Evolutionary conservation across 2,113 vertebrate species (phyloP), one percentile per base, ranked within the genome.

Genomic region (Dicerorhinus sumatrensis): DNA sequence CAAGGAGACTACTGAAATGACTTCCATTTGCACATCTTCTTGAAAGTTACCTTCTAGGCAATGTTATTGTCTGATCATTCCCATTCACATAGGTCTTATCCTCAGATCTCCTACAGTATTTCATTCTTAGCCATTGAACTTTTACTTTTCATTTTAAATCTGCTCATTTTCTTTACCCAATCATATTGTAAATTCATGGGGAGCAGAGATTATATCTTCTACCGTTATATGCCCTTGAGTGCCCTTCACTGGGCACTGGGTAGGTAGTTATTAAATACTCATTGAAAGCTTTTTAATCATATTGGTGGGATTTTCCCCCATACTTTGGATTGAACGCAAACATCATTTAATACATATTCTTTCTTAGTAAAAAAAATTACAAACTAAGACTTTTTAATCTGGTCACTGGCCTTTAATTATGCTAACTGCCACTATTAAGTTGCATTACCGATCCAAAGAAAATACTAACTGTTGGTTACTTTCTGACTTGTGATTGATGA

Each of bases 361-460:
- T 69, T 97, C 95, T 94, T 89, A 83, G 85, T 79, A 96, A 92
- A 95, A 96, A 93, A 97, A 97, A 97, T 92, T 96, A 97, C 90
- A 92, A 96, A 88, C 94, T 93, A 76, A 97, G 97, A 98, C 23
- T 91, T 98, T 98, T 98, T 98, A 98, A 98, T 98, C 91, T 98
- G 95, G 95, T 96, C 70, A 89, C 97, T 98, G 65, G 94, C 92
- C 98, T 99, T 98, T 98, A 98, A 99, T 99, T 98, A 98, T 77
- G 46, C 39, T 94, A 97, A 98, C 97, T 98, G 97, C 98, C 97
- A 98, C 97, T 96, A 94, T 96, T 98, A 96, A 13, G 17, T 97
- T 98, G 76, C 92, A 96, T 77, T 82, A 65, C 86, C 31, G 75
- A 91, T 91, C 98, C 98, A 98, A 98, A 97, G 96, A 98, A 98